Conservation (phyloP, 2,113 vertebrate genomes). For the Zootoca vivipara region DNA sequence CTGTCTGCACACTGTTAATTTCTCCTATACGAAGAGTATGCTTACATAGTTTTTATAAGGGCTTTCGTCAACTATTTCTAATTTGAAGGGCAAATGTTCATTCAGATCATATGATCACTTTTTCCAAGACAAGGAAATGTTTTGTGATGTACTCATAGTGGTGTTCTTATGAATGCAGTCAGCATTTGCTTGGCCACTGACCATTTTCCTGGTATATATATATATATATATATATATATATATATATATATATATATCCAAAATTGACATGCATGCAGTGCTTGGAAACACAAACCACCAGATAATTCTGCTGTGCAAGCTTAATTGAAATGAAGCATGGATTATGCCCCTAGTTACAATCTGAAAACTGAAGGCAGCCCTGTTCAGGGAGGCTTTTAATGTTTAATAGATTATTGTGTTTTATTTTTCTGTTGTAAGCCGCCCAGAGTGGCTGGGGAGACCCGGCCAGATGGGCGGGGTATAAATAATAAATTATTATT, state of each 20-base stretch:
- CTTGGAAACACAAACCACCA: conserved; percentile 9
- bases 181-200: background rate
- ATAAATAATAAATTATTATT: no score
- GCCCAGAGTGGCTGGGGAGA: no score
- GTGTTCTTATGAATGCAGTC: background rate
- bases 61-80: background rate
- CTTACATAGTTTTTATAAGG: background rate
- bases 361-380: no score
- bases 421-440: no score
- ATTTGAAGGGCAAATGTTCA: background rate
- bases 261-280: background rate
- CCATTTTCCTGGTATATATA: background rate
- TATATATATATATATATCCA: background rate
- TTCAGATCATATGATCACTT: background rate
- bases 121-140: background rate
- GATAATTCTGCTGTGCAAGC: conserved; percentile 16
- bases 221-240: no score
- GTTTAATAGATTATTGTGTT: no score
- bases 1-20: background rate
- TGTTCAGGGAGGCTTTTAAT: no score
- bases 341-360: background rate
- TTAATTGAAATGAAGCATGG: conserved; percentile 23
- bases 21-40: background rate
- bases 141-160: background rate
- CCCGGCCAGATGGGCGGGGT: no score